These are phyloP conservation scores for Anniella stebbinsi DNA, from an alignment of 2,797 vertebrate genomes.

Conservation along the genomic window DNA sequence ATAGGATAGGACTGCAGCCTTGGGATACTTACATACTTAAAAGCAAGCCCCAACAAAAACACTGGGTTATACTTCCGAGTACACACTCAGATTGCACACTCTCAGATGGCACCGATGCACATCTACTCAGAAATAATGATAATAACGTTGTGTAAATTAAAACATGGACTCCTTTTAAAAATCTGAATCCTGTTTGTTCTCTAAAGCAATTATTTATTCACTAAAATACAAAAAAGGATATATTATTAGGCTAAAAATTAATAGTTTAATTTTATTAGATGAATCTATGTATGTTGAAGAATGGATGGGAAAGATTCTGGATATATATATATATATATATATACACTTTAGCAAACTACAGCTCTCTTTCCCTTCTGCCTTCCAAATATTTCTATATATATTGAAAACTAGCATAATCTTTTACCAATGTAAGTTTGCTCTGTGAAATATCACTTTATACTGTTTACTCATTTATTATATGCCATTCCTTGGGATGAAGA, in stretches of 20 bases:
- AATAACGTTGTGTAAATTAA: no score
- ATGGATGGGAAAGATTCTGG: not conserved
- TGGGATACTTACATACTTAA: slow-evolving; percentile 14
- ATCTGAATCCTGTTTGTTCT: no score
- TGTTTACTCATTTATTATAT: not conserved
- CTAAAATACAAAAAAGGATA: no score
- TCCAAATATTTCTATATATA: not conserved
- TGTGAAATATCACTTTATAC: not conserved
- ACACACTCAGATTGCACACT: not conserved
- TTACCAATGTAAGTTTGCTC: not conserved
- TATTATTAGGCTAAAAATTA: no score
- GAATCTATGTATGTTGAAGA: not conserved
- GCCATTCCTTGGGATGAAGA: not conserved
- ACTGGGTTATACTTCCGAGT: not conserved
- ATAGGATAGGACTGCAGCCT: not conserved
- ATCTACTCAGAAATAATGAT: no score
- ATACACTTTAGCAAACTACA: not conserved
- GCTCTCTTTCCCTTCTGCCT: not conserved
- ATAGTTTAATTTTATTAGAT: not conserved
- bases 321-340: no score
- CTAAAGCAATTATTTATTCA: no score
- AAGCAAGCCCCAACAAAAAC: not conserved
- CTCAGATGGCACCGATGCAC: not conserved
- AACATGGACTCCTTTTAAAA: no score
- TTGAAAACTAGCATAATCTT: not conserved